phyloP scores from a whole-genome alignment of 2,113 vertebrate species.

The Emydura subglobosa region DNA sequence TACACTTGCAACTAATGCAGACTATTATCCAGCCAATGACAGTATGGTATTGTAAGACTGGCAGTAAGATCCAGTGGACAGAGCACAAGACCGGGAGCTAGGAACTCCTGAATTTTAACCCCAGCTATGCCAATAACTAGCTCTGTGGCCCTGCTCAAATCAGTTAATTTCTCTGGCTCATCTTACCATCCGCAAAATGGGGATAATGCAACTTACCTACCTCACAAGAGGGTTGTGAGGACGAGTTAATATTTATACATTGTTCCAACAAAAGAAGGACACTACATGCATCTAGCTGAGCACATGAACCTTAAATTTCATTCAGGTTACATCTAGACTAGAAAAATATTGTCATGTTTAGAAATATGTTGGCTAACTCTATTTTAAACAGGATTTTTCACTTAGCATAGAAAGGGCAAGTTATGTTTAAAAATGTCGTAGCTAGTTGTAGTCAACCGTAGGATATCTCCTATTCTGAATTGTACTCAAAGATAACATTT shows the following conservation, averaged over 20 bases:
- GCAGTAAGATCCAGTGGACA: not conserved
- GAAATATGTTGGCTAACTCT: not conserved
- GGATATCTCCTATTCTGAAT: not conserved
- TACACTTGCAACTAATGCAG: not conserved
- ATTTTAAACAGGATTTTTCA: not conserved
- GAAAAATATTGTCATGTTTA: not conserved
- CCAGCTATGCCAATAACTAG: fast-evolving
- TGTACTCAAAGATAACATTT: not conserved
- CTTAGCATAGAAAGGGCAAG: not conserved
- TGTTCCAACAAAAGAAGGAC: not conserved
- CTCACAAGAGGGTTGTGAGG: fast-evolving
- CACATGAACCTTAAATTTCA: not conserved
- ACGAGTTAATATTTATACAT: fast-evolving
- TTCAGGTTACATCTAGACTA: not conserved
- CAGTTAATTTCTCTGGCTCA: not conserved
- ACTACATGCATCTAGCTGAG: not conserved
- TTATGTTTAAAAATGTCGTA: not conserved
- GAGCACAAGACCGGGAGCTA: not conserved
- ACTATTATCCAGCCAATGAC: not conserved
- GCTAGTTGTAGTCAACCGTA: not conserved
- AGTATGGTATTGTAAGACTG: not conserved
- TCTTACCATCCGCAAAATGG: not conserved
- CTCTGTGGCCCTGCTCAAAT: not conserved
- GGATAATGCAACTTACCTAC: fast-evolving
- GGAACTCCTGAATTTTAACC: not conserved